A percentile compares a stretch with the other conserved stretches of the same genome.
These are phyloP conservation scores for Scaptodrosophila lebanonensis DNA, from an alignment of 1,140 invertebrate genomes.

Conservation along the genomic window DNA sequence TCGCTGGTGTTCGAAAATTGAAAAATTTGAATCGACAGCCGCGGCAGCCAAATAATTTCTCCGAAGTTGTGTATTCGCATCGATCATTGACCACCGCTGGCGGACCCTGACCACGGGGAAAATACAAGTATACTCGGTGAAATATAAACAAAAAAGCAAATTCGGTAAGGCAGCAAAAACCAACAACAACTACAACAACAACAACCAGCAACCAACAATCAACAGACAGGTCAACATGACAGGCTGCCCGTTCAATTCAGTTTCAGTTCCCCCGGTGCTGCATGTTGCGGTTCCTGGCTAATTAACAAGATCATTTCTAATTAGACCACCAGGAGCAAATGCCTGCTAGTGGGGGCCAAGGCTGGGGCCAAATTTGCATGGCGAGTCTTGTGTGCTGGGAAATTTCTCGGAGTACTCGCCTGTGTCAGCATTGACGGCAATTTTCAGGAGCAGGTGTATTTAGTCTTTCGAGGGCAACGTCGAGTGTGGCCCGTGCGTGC, in stretches of 20 bases:
- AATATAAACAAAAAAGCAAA: background rate
- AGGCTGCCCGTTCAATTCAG: conserved; percentile 23
- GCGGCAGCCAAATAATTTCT: conserved; percentile 53
- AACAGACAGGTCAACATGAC: conserved; percentile 36
- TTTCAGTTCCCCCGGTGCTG: conserved; percentile 8
- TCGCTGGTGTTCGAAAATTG: conserved; percentile 38
- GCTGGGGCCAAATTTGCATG: background rate
- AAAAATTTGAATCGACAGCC: conserved; percentile 65
- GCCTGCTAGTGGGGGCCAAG: background rate
- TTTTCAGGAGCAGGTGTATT: conserved; percentile 66
- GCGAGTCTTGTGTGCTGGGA: conserved; percentile 41
- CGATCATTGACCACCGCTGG: conserved; percentile 39
- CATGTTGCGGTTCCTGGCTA: conserved; percentile 30
- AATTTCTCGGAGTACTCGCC: conserved; percentile 3
- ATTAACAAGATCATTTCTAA: conserved; percentile 76
- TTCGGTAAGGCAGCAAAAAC: conserved; percentile 7
- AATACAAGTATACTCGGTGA: background rate
- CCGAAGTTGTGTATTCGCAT: conserved; percentile 58
- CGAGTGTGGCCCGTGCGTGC: conserved; percentile 59
- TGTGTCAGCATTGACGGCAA: conserved; percentile 22
- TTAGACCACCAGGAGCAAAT: conserved; percentile 73
- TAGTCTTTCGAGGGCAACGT: conserved; percentile 6
- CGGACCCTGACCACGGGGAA: background rate
- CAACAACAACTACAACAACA: conserved; percentile 21
- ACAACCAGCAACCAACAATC: conserved; percentile 10